Evolutionary conservation across 1,140 invertebrate genomes (phyloP), one percentile per base, ranked within the genome.

Genomic region (Oncopodura yosiiana): DNA sequence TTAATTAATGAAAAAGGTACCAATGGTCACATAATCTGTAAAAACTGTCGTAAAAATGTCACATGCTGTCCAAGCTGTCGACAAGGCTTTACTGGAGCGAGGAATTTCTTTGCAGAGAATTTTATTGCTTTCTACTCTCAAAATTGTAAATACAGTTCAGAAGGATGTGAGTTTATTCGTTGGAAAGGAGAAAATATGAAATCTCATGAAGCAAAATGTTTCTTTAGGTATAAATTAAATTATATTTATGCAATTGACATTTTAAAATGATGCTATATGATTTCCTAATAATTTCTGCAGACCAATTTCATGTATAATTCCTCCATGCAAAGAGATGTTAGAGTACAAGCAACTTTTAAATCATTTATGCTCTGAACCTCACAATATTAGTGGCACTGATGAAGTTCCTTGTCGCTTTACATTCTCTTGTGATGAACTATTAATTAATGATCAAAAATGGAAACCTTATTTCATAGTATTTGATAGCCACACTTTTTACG

Each of bases 181-280:
- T 56, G 58, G 50, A 60, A 58, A 34, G 61, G 61, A 11, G 54
- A 53, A 18, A 53, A 60, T 26, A 63, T 63, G 61, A 41, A 48
- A 12, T 54, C 55, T 1, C 61, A 63, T 44, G 54, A 63, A 26
- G 32, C 19, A 4, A 41, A 45, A 3, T 63, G 61, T 43, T 30
- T 36, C 29, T 58, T 46, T 38, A 34, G 50, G 60, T 62, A 39
- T 26, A 38, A 38, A 8, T 37, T 37, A 38, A 50, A 18, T 39
- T 18, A 9, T 45, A 19, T 24, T 24, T 8, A 30, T 49, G 3
- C 3, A 24, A 5, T 21, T 18, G 4, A 49, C 12, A 19, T 11
- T 11, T 29, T 11, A 27, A 24, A 29, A 23, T 24, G 19, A 21
- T 12, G 8, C 43, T 45, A 8, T 5, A 19, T 49, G 5, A 36